Conservation (phyloP, 2,797 vertebrate species). For the Ficedula albicollis region DNA sequence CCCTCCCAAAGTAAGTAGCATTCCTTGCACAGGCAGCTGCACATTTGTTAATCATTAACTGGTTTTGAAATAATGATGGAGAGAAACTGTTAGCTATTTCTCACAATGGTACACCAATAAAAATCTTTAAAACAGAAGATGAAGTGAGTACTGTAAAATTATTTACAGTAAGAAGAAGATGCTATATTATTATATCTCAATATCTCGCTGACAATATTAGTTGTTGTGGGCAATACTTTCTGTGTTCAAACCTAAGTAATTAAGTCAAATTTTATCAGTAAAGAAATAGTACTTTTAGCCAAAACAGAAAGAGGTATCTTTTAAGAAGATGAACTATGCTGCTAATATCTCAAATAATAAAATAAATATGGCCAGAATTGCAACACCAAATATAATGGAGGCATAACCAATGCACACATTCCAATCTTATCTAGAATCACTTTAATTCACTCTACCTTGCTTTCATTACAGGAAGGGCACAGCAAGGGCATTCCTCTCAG, state of each 20-base stretch:
- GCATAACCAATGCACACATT: slow-evolving; percentile 58
- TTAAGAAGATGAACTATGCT: background rate
- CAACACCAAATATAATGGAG: slow-evolving; percentile 38
- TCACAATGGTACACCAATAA: background rate
- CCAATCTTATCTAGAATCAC: slow-evolving; percentile 68
- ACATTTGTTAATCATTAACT: slow-evolving; percentile 74
- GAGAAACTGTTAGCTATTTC: background rate
- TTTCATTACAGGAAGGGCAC: slow-evolving; percentile 72
- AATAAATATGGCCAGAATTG: background rate
- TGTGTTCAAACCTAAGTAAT: slow-evolving; percentile 74
- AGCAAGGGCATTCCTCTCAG: slow-evolving; percentile 64
- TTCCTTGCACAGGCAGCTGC: slow-evolving; percentile 60
- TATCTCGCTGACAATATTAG: slow-evolving; percentile 75
- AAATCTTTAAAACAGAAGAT: slow-evolving; percentile 53
- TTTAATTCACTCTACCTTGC: slow-evolving; percentile 67
- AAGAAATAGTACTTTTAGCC: slow-evolving; percentile 38
- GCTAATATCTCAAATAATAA: slow-evolving; percentile 25
- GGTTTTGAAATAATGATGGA: background rate
- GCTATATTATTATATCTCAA: slow-evolving; percentile 70
- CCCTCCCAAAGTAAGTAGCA: slow-evolving; percentile 60
- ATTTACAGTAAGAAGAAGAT: background rate
- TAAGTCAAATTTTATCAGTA: slow-evolving; percentile 53
- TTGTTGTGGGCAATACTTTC: slow-evolving; percentile 72
- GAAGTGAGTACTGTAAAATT: background rate
- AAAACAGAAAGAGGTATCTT: background rate